Evolutionary conservation across 2,888 invertebrate species (phyloP), one percentile per base, ranked within the genome.

Genomic region (Ochropacha duplaris): DNA sequence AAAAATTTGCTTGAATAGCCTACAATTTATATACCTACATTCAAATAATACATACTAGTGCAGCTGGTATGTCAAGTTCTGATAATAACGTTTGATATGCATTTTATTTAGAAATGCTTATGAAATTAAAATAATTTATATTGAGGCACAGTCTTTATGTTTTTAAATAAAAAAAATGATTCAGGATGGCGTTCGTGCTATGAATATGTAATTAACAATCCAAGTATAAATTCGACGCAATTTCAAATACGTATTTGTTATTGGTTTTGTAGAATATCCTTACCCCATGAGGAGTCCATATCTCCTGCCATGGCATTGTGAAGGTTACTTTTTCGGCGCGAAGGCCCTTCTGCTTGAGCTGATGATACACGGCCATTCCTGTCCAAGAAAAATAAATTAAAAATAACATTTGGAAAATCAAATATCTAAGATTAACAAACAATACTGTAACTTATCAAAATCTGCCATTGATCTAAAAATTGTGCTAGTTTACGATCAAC

Each of bases 281-380:
- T 79, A 92, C 92, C 92, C 92, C 92, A 92, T 22, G 92, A 91
- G 51, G 84, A 73, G 68, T 92, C 92, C 81, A 90, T 87, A 65
- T 92, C 92, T 59, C 89, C 83, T 49, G 90, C 87, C 90, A 92
- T 88, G 64, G 94, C 90, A 81, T 95, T 95, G 78, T 96, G 94
- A 56, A 96, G 89, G 76, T 96, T 96, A 81, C 96, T 96, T 80
- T 96, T 96, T 66, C 95, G 94, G 71, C 96, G 92, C 59, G 95
- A 94, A 19, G 96, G 96, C 59, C 96, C 96, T 71, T 92, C 92
- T 66, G 95, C 94, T 80, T 95, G 95, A 54, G 93, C 83, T 66
- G 93, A 52, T 52, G 52, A 92, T 57, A 89, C 72, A 59, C 88
- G 84, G 64, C 92, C 91, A 90, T 92, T 92, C 88, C 93, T 93